Base-by-base conservation (phyloP, 2,797 vertebrate genomes). In the Otolemur crassicaudatus region DNA sequence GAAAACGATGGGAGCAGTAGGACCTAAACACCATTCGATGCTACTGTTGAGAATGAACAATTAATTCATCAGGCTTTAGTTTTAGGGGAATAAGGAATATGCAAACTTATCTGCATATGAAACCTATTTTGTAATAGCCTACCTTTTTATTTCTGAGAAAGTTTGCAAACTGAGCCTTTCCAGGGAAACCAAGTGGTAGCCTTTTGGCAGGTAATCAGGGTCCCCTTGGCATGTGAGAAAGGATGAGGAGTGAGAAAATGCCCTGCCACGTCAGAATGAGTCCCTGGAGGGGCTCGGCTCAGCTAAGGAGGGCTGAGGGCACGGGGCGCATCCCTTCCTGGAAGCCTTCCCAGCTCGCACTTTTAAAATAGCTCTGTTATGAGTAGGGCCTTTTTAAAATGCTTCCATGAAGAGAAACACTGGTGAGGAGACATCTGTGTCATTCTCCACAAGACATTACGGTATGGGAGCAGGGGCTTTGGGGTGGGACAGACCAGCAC, bases 91-190 rank as follows among this genome's bases (percentile, higher is more conserved):
- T 37, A 73, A 80, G 22, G 27, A 58, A 49, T 53, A 53, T 53
- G 49, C 56, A 91, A 88, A 65, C 70, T 37, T 93, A 72, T 37
- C 23, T 86, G 80, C 75, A 23, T 23, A 65, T 60, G 70, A 49
- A 77, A 19, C 7, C 29, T 49, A n/a, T 91, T 61, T 20, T 75
- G 49, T 53, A 53, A 53, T 53, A 70, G 17, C 61, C 25, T 0
- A 61, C 29, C 3, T 25, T 75, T 85, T 91, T 72, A 93, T n/a
- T 82, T 94, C 63, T 75, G 76, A 69, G 40, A 80, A 95, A 87
- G 49, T 31, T 46, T 83, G 65, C 27, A 90, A 46, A 90, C n/a
- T 61, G 76, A 83, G 4, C 46, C 61, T 91, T 88, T 58, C 27
- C 20, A 20, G 16, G 77, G 58, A 40, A 91, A 86, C 23, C 22